These are phyloP conservation scores for Coryphaenoides rupestris DNA, from an alignment of 2,113 vertebrate species.

Conservation along the genomic window DNA sequence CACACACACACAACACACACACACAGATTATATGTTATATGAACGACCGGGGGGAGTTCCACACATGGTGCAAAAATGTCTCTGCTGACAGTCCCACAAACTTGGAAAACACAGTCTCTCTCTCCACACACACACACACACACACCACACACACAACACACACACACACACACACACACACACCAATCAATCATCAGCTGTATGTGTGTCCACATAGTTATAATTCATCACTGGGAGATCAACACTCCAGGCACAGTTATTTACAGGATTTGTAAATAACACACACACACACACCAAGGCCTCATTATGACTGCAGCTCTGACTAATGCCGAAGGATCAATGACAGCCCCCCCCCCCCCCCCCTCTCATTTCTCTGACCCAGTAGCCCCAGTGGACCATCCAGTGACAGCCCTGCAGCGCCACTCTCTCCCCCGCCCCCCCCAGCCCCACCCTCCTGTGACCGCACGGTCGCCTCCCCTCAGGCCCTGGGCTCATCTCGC, in stretches of 20 bases:
- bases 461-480: slow-evolving; percentile 43
- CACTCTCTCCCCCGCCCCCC: too few relatives aligned
- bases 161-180: slow-evolving; percentile 9
- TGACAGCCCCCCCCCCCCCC: slow-evolving; percentile 40
- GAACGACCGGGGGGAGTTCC: too few relatives aligned
- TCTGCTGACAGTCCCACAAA: not conserved
- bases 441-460: too few relatives aligned
- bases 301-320: slow-evolving; percentile 52
- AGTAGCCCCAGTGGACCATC: slow-evolving; percentile 45
- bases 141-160: not conserved
- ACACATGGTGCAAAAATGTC: too few relatives aligned
- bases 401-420: slow-evolving; percentile 32
- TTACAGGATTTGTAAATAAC: slow-evolving; percentile 35
- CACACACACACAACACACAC: too few relatives aligned
- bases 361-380: slow-evolving; percentile 45
- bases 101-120: not conserved
- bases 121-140: not conserved
- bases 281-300: slow-evolving; percentile 16
- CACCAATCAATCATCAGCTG: slow-evolving; percentile 28
- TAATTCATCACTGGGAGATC: slow-evolving; percentile 53
- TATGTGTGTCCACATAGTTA: slow-evolving; percentile 50
- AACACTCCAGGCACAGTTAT: slow-evolving; percentile 45
- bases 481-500: slow-evolving; percentile 36
- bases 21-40: too few relatives aligned
- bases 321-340: slow-evolving; percentile 62